These are phyloP conservation scores for Prenolepis imparis DNA, from an alignment of 2,888 invertebrate genomes.

Conservation along the genomic window DNA sequence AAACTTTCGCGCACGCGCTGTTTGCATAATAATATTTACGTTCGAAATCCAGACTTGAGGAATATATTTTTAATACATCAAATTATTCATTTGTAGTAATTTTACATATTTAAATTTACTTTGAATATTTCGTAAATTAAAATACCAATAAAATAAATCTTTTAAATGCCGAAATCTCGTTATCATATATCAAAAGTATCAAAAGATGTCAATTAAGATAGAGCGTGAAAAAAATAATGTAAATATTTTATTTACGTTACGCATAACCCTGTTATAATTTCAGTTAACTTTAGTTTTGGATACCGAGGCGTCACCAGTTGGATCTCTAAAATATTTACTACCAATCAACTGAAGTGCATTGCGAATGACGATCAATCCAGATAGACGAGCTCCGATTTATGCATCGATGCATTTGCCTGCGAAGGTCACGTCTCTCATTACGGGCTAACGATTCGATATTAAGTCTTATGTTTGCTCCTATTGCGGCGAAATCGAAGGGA, in stretches of 20 bases:
- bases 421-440: conserved; percentile 45
- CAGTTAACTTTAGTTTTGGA: conserved; percentile 60
- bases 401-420: conserved; percentile 24
- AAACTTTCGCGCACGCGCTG: conserved; percentile 31
- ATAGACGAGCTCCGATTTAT: conserved; percentile 27
- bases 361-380: conserved; percentile 34
- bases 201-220: background rate
- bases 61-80: background rate
- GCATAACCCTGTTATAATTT: background rate
- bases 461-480: conserved; percentile 59
- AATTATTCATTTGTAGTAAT: background rate
- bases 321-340: conserved; percentile 58
- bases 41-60: background rate
- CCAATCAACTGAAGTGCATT: conserved; percentile 27
- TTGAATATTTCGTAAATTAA: conserved; percentile 1
- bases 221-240: background rate
- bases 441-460: conserved; percentile 56
- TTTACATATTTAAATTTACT: background rate
- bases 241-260: background rate
- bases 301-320: conserved; percentile 36
- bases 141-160: background rate
- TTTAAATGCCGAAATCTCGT: background rate
- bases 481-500: conserved; percentile 35
- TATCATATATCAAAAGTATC: background rate
- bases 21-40: conserved; percentile 17